Base-by-base conservation (phyloP, 2,888 invertebrate genomes). In the Pilophorus perplexus region DNA sequence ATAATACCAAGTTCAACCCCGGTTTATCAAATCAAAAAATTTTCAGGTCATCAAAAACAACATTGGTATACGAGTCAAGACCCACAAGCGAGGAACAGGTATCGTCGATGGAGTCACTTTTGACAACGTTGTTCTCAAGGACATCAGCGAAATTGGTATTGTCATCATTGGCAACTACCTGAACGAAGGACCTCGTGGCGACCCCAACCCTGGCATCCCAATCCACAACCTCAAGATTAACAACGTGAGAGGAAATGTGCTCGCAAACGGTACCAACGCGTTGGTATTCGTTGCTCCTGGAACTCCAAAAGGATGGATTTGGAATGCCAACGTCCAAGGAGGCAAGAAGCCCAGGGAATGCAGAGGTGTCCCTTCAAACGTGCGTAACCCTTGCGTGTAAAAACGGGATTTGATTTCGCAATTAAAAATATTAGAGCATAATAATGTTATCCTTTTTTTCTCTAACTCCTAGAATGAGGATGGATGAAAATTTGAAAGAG, bases 161-260 rank as follows among this genome's bases (percentile, higher is more conserved):
- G 25, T 59, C 59, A 16, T 59, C 10, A 40, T 42, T 14, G 59
- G 59, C 16, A 59, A 59, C 20, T 59, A 59, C 40, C 25, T 59
- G 59, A 42, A 40, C 42, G 22, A 40, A n/a, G 59, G 40, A 1
- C 42, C 42, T 3, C 14, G 3, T 8, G 59, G 59, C 6, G 23
- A 20, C 12, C 59, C 59, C 10, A 59, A n/a, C 2, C n/a, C n/a
- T 8, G 40, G 59, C 6, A 18, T 59, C 12, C 42, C 42, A 2
- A 27, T 40, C 1, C 5, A 40, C 14, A 16, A 16, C 10, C n/a
- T 42, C n/a, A 40, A n/a, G 12, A 16, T 55, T 12, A 16, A 28
- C 55, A 55, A 55, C n/a, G 55, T 59, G 5, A 23, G 27, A n/a
- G 40, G 59, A 1, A 42, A 10, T n/a, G 40, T 59, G 5, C 59